Conservation (phyloP, 2,888 invertebrate species). For the Dynastes hyllus region DNA sequence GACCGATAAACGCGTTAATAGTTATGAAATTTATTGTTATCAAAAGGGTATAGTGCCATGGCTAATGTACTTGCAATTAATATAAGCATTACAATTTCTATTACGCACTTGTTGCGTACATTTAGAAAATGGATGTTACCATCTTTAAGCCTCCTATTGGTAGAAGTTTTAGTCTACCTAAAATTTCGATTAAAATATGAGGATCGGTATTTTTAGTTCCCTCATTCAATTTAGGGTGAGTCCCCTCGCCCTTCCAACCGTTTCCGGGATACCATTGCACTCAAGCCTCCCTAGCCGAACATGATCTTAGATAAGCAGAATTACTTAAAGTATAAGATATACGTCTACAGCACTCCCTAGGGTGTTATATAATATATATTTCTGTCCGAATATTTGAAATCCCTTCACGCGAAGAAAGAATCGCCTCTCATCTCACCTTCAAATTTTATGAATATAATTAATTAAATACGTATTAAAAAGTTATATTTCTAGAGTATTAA, state of each 20-base stretch:
- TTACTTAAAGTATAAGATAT: slow-evolving; percentile 41
- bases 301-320: slow-evolving; percentile 44
- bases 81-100: too few species aligned
- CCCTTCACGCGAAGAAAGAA: neutral
- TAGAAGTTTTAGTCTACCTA: slow-evolving; percentile 26
- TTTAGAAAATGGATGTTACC: too few species aligned
- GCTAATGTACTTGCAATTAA: too few species aligned
- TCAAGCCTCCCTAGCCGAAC: slow-evolving; percentile 24
- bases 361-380: neutral
- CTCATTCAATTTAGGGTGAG: slow-evolving; percentile 49
- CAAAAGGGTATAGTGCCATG: too few species aligned
- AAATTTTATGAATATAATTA: neutral
- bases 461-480: neutral
- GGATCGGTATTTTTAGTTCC: slow-evolving; percentile 51
- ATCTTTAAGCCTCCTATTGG: neutral
- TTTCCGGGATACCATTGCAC: slow-evolving; percentile 48
- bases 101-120: too few species aligned
- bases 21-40: neutral
- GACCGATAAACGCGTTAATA: neutral
- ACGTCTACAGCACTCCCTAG: slow-evolving; percentile 2
- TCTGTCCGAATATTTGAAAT: neutral
- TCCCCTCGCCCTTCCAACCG: slow-evolving; percentile 42
- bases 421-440: neutral
- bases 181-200: slow-evolving; percentile 45
- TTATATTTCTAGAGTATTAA: too few species aligned